Percentiles rank a stretch among this genome's conserved stretches.
Conservation (phyloP, 2,888 invertebrate species). For the Andrena praecox region DNA sequence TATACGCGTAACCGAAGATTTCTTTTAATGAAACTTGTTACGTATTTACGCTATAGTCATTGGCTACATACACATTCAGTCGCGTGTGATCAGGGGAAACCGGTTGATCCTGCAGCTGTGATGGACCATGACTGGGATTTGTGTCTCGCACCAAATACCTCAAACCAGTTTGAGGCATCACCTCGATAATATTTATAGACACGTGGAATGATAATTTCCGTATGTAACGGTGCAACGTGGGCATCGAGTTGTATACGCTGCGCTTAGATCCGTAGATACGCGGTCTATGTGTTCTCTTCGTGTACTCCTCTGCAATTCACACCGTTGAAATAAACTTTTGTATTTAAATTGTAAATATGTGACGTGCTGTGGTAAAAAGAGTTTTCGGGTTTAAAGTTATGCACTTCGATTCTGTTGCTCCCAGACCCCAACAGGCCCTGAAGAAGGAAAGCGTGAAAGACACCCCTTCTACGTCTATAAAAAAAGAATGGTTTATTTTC, state of each 20-base stretch:
- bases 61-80: constrained; percentile 19
- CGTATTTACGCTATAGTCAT: constrained; percentile 14
- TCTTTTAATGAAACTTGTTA: neutral
- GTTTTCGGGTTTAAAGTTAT: neutral
- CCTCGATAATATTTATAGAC: constrained; percentile 66
- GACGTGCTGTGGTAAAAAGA: neutral
- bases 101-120: constrained; percentile 68
- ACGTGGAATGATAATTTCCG: constrained; percentile 55
- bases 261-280: constrained; percentile 6
- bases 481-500: no score
- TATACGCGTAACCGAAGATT: neutral
- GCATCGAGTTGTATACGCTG: neutral
- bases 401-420: no score
- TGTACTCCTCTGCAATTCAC: neutral
- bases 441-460: no score
- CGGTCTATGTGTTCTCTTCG: neutral
- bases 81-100: constrained; percentile 56
- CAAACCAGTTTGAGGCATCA: constrained; percentile 70
- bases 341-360: constrained; percentile 13
- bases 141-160: constrained; percentile 60
- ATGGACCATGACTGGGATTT: constrained; percentile 61
- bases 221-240: constrained; percentile 57
- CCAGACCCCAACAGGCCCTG: no score
- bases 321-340: neutral
- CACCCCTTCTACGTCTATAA: no score